Conservation (phyloP, 2,113 vertebrate genomes). For the Aphyosemion australe region DNA sequence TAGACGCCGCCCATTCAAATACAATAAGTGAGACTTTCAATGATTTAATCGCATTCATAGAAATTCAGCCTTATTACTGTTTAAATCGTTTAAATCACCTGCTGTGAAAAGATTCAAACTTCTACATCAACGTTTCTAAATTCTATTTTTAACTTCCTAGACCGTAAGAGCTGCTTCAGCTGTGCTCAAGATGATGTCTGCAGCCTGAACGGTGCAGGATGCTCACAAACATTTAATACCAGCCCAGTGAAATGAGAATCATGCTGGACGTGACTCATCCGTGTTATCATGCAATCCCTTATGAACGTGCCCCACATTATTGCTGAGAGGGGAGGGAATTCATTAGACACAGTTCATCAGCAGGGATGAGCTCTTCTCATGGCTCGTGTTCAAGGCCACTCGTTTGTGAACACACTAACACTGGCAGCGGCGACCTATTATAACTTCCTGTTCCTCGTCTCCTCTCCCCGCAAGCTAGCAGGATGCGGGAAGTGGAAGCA, state of each 20-base stretch:
- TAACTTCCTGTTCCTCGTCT: slow-evolving; percentile 34
- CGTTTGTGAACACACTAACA: slow-evolving; percentile 45
- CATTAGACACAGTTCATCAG: slow-evolving; percentile 63
- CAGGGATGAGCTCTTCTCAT: slow-evolving; percentile 57
- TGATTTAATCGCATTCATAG: too few relatives aligned
- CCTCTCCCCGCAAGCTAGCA: slow-evolving; percentile 22
- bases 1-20: neutral
- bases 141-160: too few relatives aligned
- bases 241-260: slow-evolving; percentile 25
- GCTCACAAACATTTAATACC: neutral
- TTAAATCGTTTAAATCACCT: neutral
- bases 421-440: slow-evolving; percentile 16
- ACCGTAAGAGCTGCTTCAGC: too few relatives aligned
- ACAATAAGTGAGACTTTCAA: neutral
- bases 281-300: slow-evolving; percentile 32
- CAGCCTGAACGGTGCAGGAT: neutral
- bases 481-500: slow-evolving; percentile 36
- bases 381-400: slow-evolving; percentile 50
- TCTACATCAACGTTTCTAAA: neutral
- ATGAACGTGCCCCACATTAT: slow-evolving; percentile 58
- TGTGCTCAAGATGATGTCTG: neutral
- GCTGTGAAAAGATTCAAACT: neutral
- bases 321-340: slow-evolving; percentile 31
- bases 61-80: too few relatives aligned
- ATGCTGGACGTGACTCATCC: slow-evolving; percentile 29